Evolutionary conservation across 2,888 invertebrate species (phyloP), one percentile per base, ranked within the genome.

Genomic region (Maniola hyperantus): DNA sequence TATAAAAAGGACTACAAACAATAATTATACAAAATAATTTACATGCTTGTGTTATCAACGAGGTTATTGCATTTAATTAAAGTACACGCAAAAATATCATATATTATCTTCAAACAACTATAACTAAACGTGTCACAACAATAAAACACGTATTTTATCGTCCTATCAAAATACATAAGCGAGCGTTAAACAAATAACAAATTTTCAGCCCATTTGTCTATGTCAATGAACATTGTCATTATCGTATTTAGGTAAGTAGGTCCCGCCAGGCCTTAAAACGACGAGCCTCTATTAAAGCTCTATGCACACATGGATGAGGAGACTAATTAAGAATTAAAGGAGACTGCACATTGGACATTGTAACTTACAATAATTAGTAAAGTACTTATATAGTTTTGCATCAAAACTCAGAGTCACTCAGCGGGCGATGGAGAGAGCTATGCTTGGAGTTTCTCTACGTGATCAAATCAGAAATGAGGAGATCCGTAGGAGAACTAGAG

Each of bases 161-260:
- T 15, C 18, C 15, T 64, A 64, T 46, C 34, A 20, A 64, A 67
- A 58, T 53, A 58, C 26, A 42, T 46, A 64, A 51, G 51, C 55
- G 57, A n/a, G 20, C n/a, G 64, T 57, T 67, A 63, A 59, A 65
- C 60, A 65, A 68, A 68, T 68, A 70, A 64, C 57, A 39, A 63
- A 51, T 65, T 70, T 69, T 72, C 69, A 54, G 68, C 57, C 66
- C 67, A 68, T 74, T 69, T 71, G 64, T 72, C 72, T 64, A 58
- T 72, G 69, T 72, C 73, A 66, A 20, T 62, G 65, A 66, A 66
- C 64, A 50, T 50, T 62, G 44, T 36, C 44, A 67, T 66, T 63
- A 60, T 65, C 65, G 54, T 68, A 64, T 69, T 68, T 71, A 71
- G 72, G 67, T 70, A 70, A 72, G 68, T 71, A 67, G 68, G 70